phyloP scores from a whole-genome alignment of 1,140 invertebrate genomes.

The Drosophila tristis region DNA sequence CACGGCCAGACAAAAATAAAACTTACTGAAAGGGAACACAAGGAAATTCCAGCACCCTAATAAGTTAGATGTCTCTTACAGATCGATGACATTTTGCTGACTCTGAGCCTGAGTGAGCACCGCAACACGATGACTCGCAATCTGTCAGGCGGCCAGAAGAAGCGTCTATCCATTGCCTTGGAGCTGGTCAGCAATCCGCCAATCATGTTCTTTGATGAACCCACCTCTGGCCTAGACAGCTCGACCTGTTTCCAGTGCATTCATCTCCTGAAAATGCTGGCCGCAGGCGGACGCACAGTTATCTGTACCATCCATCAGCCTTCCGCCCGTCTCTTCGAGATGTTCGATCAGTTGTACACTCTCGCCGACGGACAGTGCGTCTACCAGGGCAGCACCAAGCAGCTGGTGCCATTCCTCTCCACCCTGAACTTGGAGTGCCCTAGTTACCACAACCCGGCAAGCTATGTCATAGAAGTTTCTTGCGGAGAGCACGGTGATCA shows the following conservation, averaged over 20 bases:
- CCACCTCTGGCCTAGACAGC: constrained; percentile 97
- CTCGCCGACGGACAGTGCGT: constrained; percentile 97
- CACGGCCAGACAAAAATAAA: constrained; percentile 10
- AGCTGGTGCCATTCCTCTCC: constrained; percentile 94
- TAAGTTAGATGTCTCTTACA: constrained; percentile 72
- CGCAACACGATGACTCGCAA: constrained; percentile 94
- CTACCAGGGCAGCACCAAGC: constrained; percentile 94
- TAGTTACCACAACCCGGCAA: constrained; percentile 98
- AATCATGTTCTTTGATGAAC: constrained; percentile 99
- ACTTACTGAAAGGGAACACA: background rate
- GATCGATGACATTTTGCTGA: constrained; percentile 96
- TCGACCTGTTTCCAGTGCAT: constrained; percentile 98
- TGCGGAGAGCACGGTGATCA: constrained; percentile 98
- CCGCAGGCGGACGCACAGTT: constrained; percentile 95
- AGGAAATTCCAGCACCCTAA: constrained; percentile 1
- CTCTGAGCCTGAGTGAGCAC: constrained; percentile 93
- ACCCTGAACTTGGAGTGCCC: constrained; percentile 94
- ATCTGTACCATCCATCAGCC: constrained; percentile 99
- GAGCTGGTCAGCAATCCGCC: constrained; percentile 97
- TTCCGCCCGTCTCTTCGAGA: constrained; percentile 97
- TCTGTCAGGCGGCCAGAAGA: constrained; percentile 97
- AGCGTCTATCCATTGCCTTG: constrained; percentile 97
- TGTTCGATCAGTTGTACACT: constrained; percentile 98
- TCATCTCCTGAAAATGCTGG: constrained; percentile 93
- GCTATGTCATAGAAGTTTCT: constrained; percentile 97